A percentile compares a stretch with the other conserved stretches of the same genome.
Conservation (phyloP, 2,888 invertebrate genomes). For the Cancer borealis region DNA sequence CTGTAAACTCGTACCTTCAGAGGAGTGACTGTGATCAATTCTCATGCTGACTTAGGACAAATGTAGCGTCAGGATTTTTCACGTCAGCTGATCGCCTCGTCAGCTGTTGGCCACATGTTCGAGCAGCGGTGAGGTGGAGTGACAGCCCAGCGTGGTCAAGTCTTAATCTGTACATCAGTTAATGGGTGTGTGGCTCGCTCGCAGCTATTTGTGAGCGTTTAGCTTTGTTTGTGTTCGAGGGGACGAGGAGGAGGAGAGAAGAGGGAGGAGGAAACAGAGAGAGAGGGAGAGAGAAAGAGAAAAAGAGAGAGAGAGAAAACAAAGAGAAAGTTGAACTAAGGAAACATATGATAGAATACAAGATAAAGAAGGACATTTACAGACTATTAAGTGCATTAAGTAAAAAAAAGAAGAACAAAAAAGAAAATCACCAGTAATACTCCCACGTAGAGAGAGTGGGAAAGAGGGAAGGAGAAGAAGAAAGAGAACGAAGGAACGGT, state of each 20-base stretch:
- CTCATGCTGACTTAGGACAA: constrained; percentile 45
- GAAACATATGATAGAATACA: neutral
- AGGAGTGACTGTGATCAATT: constrained; percentile 47
- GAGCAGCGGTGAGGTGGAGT: constrained; percentile 21
- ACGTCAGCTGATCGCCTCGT: constrained; percentile 51
- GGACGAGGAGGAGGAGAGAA: constrained; percentile 27
- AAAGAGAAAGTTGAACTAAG: neutral
- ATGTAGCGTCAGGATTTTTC: constrained; percentile 54
- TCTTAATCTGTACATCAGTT: constrained; percentile 59
- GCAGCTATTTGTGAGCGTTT: constrained; percentile 55
- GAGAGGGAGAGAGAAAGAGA: neutral
- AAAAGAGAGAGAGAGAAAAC: constrained; percentile 25
- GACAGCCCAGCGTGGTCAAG: constrained; percentile 55
- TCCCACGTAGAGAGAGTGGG: neutral
- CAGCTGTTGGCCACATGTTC: constrained; percentile 51
- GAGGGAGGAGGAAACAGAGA: constrained; percentile 38
- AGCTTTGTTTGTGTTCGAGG: constrained; percentile 38
- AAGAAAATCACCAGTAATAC: neutral
- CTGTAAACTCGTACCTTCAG: constrained; percentile 28
- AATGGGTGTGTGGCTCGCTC: constrained; percentile 42
- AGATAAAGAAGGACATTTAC: neutral
- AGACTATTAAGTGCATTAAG: neutral
- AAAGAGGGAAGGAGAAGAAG: neutral
- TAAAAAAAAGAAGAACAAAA: neutral
- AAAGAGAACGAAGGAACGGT: neutral